These are phyloP conservation scores for Botrylloides violaceus DNA, from an alignment of 23 tunicate genomes.

Conservation along the genomic window DNA sequence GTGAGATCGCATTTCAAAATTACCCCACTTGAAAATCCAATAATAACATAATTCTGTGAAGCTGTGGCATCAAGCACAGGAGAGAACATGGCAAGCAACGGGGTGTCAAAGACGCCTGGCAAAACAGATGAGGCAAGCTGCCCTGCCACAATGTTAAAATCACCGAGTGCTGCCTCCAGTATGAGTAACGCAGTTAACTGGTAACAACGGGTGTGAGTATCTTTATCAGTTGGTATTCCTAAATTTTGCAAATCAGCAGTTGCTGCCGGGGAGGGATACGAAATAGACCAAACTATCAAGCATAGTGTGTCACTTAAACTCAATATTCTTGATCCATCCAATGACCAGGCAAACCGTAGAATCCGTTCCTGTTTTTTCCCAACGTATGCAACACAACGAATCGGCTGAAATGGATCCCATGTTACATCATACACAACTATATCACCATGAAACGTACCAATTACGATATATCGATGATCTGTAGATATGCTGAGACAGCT, in stretches of 20 bases:
- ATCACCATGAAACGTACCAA: constrained; percentile 70
- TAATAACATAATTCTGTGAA: constrained; percentile 43
- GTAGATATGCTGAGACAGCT: constrained; percentile 24
- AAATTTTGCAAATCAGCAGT: constrained; percentile 23
- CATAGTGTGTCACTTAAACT: constrained; percentile 34
- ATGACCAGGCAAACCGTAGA: constrained; percentile 33
- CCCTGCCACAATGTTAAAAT: constrained; percentile 39
- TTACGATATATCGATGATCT: constrained; percentile 33
- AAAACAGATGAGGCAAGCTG: background rate
- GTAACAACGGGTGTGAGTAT: constrained; percentile 11
- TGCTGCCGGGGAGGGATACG: constrained; percentile 37
- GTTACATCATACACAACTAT: constrained; percentile 53
- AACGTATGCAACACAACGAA: constrained; percentile 37
- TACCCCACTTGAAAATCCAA: constrained; percentile 44
- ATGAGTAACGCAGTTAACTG: constrained; percentile 59
- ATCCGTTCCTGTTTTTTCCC: constrained; percentile 41
- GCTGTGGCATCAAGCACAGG: constrained; percentile 31
- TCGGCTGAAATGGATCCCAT: constrained; percentile 34
- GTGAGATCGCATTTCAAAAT: constrained; percentile 49
- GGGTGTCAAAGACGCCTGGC: background rate
- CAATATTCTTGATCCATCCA: constrained; percentile 36
- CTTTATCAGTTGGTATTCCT: constrained; percentile 7
- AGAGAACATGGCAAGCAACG: constrained; percentile 27
- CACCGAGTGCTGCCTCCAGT: constrained; percentile 36
- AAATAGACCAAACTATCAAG: constrained; percentile 48